Evolutionary conservation across 2,888 invertebrate species (phyloP), one percentile per base, ranked within the genome.

Genomic region (Hirtodrosophila confusa): DNA sequence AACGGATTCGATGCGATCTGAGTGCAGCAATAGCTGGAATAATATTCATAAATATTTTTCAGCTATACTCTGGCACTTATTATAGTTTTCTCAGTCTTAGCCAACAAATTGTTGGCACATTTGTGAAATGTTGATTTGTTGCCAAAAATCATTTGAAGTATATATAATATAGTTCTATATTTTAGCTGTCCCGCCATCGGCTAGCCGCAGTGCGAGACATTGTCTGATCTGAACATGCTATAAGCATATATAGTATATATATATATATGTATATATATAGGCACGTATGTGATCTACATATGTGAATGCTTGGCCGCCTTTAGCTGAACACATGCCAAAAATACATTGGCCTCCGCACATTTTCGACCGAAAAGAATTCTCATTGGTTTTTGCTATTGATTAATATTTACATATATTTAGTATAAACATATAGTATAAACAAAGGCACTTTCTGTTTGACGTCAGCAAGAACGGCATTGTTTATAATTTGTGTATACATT

Each of bases 121-220:
- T 64, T 45, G 29, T 50, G 55, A 67, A 44, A 17, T 45, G 48
- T 71, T 74, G 76, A 66, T 54, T 48, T 62, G 58, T 53, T 78
- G 80, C 82, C 82, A 80, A 70, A 37, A 37, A 31, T 31, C 41
- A 37, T 55, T 41, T 51, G 17, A 39, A 43, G 48, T 48, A 39
- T 23, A 17, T 60, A 47, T 67, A 55, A 33, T 64, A 70, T 61
- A 71, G 44, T 47, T 57, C 10, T 70, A 45, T 51, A 66, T 67
- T 57, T 45, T 66, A 43, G 64, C 49, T 75, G 86, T 79, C 80
- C 68, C 80, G 83, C 70, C 77, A 75, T 45, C 69, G 84, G 84
- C 82, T 83, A 83, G 83, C 84, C 83, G 54, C 45, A 67, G 8
- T 66, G 49, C 84, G 84, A 85, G 84, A 85, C 84, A 84, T 64